phyloP scores from a whole-genome alignment of 2,113 vertebrate species.

The Urocolius indicus region DNA sequence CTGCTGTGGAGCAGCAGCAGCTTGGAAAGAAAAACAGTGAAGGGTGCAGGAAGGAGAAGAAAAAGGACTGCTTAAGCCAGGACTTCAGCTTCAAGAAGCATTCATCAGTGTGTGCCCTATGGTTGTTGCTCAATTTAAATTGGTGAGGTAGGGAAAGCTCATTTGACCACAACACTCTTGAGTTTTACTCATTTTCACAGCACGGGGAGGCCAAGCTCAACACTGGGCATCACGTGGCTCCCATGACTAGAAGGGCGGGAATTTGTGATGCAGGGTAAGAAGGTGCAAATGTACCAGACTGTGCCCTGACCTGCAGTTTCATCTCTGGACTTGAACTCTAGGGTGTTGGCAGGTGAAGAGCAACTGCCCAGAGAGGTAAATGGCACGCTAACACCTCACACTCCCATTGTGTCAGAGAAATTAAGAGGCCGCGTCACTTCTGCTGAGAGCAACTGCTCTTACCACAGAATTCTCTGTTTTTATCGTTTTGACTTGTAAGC shows the following conservation, averaged over 20 bases:
- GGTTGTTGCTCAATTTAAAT: neutral
- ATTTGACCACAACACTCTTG: neutral
- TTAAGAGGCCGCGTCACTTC: rapidly evolving
- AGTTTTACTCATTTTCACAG: neutral
- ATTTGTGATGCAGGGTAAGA: neutral
- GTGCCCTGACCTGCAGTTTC: slow-evolving; percentile 8
- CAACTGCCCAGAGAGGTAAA: neutral
- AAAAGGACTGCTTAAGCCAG: neutral
- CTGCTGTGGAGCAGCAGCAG: neutral
- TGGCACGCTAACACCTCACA: neutral
- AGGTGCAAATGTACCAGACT: neutral
- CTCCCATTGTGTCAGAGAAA: neutral
- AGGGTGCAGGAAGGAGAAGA: neutral
- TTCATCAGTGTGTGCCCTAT: neutral
- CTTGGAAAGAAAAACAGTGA: neutral
- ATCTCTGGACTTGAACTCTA: neutral
- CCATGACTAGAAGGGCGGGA: neutral
- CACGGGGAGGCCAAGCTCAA: neutral
- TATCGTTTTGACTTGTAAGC: slow-evolving; percentile 88
- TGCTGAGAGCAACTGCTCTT: slow-evolving; percentile 67
- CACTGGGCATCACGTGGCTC: neutral
- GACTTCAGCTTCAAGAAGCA: neutral
- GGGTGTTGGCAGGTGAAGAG: neutral
- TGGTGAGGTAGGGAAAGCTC: neutral
- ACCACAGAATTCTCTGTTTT: slow-evolving; percentile 95